Percentiles rank a stretch among this genome's conserved stretches.
Conservation (phyloP, 2,113 vertebrate genomes). For the Colaptes auratus region DNA sequence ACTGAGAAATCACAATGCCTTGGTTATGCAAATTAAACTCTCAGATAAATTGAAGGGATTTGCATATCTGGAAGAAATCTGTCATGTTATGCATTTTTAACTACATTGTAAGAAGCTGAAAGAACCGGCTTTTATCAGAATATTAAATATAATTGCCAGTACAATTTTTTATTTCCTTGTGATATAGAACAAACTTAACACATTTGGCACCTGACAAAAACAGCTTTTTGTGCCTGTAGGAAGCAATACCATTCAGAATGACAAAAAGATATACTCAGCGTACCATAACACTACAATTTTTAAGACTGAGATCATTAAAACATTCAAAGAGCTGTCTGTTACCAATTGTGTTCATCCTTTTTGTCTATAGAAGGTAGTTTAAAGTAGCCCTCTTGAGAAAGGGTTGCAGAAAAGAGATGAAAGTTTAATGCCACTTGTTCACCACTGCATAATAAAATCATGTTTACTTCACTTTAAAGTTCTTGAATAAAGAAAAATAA, state of each 20-base stretch:
- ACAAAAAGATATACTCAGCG: neutral
- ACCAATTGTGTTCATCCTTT: neutral
- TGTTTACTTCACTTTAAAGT: neutral
- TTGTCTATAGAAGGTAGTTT: neutral
- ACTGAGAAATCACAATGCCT: conserved; percentile 56
- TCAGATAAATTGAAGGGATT: neutral
- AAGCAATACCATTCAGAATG: neutral
- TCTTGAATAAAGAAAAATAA: neutral
- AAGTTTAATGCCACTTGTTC: neutral
- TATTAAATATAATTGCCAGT: neutral
- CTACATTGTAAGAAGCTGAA: conserved; percentile 30
- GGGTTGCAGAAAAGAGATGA: neutral
- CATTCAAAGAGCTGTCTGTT: neutral
- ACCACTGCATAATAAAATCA: neutral
- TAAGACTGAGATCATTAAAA: neutral
- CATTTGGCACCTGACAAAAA: neutral
- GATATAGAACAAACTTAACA: neutral
- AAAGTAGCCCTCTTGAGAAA: neutral
- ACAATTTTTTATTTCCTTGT: neutral
- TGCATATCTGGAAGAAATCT: conserved; percentile 54
- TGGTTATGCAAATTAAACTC: conserved; percentile 32
- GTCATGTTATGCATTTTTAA: neutral
- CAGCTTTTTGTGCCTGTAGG: neutral
- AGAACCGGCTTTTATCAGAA: neutral
- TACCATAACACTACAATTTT: neutral